Evolutionary conservation across 1,140 invertebrate species (phyloP).

Genomic region (Drosophila athabasca): DNA sequence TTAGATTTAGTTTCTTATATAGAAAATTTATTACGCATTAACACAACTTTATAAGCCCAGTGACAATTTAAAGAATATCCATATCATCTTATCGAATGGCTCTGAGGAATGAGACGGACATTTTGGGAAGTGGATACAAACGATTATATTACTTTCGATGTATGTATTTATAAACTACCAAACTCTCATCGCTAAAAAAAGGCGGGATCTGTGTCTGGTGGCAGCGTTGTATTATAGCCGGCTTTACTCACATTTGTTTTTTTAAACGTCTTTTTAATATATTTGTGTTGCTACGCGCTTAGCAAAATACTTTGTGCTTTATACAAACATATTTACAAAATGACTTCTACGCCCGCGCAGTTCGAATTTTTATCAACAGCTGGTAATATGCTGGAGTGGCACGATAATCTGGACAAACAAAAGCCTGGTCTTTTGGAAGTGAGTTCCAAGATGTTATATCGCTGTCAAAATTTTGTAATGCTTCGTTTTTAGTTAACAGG

Average conservation of each 20-base stretch:
- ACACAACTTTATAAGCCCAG: too few relatives aligned
- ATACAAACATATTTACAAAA: constrained; percentile 7
- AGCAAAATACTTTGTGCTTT: too few relatives aligned
- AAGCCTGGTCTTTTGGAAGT: constrained; percentile 77
- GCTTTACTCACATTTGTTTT: constrained; percentile 26
- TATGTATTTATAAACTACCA: too few relatives aligned
- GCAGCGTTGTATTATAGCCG: constrained; percentile 49
- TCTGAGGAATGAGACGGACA: too few relatives aligned
- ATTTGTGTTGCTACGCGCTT: not conserved
- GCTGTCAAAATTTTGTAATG: not conserved
- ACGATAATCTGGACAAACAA: constrained; percentile 67
- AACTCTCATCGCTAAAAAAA: constrained; percentile 4
- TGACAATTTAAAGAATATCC: too few relatives aligned
- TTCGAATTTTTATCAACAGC: constrained; percentile 64
- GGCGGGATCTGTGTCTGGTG: constrained; percentile 57
- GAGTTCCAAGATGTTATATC: not conserved
- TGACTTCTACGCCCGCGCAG: constrained; percentile 45
- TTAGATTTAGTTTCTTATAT: too few relatives aligned
- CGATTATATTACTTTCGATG: too few relatives aligned
- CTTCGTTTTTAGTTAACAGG: constrained; percentile 64
- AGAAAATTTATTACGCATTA: too few relatives aligned
- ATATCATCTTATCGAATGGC: too few relatives aligned
- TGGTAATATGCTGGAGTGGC: constrained; percentile 76
- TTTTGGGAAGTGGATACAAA: too few relatives aligned
- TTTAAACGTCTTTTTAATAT: too few relatives aligned